Conservation (phyloP, 2,888 invertebrate species). For the Allolobophora icterica region DNA sequence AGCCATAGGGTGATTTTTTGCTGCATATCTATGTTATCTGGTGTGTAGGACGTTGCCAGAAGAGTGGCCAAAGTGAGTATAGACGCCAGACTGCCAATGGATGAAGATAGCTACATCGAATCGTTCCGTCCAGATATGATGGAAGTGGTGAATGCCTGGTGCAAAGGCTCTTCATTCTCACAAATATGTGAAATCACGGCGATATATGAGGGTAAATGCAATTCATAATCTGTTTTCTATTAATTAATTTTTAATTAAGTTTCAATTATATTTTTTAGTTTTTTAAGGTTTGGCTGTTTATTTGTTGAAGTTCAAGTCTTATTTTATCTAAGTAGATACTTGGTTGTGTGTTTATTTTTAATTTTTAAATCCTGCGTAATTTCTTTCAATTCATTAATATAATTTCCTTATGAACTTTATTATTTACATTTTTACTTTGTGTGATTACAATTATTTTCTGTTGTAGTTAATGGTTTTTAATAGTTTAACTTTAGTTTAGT, state of each 20-base stretch:
- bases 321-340: not conserved
- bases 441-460: not conserved
- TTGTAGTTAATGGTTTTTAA: not conserved
- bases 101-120: constrained; percentile 88
- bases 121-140: constrained; percentile 92
- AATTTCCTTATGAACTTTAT: not conserved
- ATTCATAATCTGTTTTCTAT: not conserved
- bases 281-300: not conserved
- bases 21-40: not conserved
- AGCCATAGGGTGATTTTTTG: too few relatives aligned
- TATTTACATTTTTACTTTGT: not conserved
- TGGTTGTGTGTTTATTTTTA: not conserved
- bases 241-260: too few relatives aligned
- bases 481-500: not conserved
- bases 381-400: not conserved
- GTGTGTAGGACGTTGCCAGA: constrained; percentile 76
- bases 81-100: constrained; percentile 69
- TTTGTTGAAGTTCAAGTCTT: not conserved
- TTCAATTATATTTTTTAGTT: too few relatives aligned
- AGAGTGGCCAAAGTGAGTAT: constrained; percentile 71
- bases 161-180: constrained; percentile 87
- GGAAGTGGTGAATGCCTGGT: constrained; percentile 96
- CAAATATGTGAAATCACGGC: constrained; percentile 80
- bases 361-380: not conserved
- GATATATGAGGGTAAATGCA: constrained; percentile 61